These are phyloP conservation scores for Pissodes strobi DNA, from an alignment of 1,140 invertebrate genomes.

Conservation along the genomic window DNA sequence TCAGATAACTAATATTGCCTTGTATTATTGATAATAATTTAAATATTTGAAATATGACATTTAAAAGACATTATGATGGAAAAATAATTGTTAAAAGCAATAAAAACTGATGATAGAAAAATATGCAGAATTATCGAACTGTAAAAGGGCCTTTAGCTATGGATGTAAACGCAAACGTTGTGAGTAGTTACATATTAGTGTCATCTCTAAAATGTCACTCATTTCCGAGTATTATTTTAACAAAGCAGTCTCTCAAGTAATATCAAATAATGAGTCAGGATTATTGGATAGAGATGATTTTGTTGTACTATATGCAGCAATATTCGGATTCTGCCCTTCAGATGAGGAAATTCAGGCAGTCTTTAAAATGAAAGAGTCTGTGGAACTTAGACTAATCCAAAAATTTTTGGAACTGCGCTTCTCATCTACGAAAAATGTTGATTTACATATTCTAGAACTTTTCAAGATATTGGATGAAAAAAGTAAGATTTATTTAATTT, in stretches of 20 bases:
- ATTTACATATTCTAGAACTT: not conserved
- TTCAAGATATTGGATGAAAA: not conserved
- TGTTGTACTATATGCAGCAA: not conserved
- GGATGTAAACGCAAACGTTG: no score
- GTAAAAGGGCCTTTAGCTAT: no score
- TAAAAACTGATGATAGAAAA: no score
- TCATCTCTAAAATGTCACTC: not conserved
- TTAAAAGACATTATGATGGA: no score
- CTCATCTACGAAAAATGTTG: not conserved
- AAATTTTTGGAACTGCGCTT: not conserved
- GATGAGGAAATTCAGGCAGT: not conserved
- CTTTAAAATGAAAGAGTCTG: not conserved
- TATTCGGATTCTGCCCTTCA: not conserved
- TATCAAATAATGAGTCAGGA: no score
- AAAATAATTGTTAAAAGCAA: no score
- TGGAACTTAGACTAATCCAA: not conserved
- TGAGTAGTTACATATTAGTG: no score
- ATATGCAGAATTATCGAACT: no score
- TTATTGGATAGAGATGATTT: slow-evolving; percentile 1
- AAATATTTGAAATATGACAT: no score
- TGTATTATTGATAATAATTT: no score
- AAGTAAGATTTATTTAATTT: no score
- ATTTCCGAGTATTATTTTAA: not conserved
- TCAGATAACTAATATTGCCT: no score
- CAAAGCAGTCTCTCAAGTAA: not conserved